Conservation (phyloP, 2,113 vertebrate species). For the Hiodon tergisus region DNA sequence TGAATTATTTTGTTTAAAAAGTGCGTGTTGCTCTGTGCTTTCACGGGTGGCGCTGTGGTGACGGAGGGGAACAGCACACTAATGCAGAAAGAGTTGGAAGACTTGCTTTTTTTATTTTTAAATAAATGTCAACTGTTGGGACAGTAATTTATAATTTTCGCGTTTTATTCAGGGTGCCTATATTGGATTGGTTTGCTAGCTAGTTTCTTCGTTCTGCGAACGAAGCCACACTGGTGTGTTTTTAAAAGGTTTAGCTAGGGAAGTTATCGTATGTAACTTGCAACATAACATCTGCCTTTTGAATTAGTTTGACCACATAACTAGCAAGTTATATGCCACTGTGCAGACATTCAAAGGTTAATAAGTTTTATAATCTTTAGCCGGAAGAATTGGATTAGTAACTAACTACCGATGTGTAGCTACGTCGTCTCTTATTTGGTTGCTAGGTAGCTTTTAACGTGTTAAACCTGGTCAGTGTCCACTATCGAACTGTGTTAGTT, state of each 20-base stretch:
- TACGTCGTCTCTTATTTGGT: too few species aligned
- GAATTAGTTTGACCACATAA: too few species aligned
- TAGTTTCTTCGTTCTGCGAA: background rate
- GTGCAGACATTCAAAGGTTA: too few species aligned
- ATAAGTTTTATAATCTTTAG: too few species aligned
- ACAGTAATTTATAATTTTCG: background rate
- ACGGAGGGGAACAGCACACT: background rate
- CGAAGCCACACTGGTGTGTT: background rate
- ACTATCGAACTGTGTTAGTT: too few species aligned
- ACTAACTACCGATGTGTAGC: too few species aligned
- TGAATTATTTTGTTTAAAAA: conserved; percentile 55
- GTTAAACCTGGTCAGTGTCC: too few species aligned
- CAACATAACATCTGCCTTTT: too few species aligned
- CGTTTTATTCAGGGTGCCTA: background rate
- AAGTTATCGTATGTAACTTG: background rate
- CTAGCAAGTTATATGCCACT: too few species aligned
- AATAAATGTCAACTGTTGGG: background rate
- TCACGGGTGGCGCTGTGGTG: conserved; percentile 54
- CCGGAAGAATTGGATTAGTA: too few species aligned
- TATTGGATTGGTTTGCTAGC: background rate
- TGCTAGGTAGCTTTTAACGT: too few species aligned
- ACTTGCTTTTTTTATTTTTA: background rate
- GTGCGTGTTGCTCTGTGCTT: conserved; percentile 46
- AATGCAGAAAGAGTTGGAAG: too few species aligned
- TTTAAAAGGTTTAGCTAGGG: background rate